A percentile compares a stretch with the other conserved stretches of the same genome.
Evolutionary conservation across 2,888 invertebrate genomes (phyloP).

Genomic region (Acanthosoma haemorrhoidale): DNA sequence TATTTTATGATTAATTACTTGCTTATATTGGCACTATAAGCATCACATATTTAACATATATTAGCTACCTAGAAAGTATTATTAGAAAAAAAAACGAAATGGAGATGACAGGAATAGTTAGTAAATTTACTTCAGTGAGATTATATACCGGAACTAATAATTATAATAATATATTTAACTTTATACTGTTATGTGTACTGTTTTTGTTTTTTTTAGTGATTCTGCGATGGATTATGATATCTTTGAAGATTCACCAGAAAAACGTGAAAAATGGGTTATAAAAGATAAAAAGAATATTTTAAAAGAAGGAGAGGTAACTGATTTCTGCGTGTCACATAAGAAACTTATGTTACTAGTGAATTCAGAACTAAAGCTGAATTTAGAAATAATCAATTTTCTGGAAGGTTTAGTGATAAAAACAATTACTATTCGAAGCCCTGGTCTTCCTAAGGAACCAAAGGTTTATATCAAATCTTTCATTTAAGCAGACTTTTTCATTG

Average conservation of each 20-base stretch:
- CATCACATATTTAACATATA: no score
- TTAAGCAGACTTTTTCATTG: no score
- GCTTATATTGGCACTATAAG: no score
- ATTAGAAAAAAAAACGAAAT: no score
- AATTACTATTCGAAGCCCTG: not conserved
- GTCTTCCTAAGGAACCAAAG: not conserved
- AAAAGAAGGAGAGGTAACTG: not conserved
- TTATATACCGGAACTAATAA: no score
- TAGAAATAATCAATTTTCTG: not conserved
- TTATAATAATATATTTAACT: no score
- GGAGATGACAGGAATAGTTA: no score
- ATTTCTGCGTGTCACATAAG: not conserved
- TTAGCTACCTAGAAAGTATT: no score
- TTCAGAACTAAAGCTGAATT: not conserved
- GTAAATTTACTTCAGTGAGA: no score
- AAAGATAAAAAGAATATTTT: not conserved
- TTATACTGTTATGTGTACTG: not conserved
- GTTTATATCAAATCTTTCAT: no score
- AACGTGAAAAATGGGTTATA: constrained; percentile 8
- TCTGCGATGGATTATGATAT: constrained; percentile 3
- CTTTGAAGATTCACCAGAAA: constrained; percentile 24
- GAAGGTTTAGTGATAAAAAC: not conserved
- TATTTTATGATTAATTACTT: no score
- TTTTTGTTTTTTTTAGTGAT: constrained; percentile 3
- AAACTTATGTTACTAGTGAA: not conserved